A percentile compares a stretch with the other conserved stretches of the same genome.
phyloP scores from a whole-genome alignment of 2,888 invertebrate species.

The Agrochola litura region DNA sequence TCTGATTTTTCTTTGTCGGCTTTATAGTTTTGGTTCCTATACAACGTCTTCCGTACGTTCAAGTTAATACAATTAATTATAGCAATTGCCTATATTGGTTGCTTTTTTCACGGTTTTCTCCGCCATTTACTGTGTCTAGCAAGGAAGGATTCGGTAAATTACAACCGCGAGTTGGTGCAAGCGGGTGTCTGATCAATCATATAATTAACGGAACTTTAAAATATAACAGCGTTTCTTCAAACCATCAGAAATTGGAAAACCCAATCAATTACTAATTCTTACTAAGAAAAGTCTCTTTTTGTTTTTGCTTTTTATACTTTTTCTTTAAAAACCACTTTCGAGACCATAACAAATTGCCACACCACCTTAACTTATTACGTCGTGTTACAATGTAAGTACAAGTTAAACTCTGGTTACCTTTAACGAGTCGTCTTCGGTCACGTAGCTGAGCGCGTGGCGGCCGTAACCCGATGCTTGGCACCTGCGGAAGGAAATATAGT shows the following conservation, averaged over 20 bases:
- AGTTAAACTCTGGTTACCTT: slow-evolving; percentile 56
- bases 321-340: background rate
- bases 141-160: slow-evolving; percentile 42
- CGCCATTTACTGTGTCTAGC: slow-evolving; percentile 11
- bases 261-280: background rate
- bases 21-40: slow-evolving; percentile 10
- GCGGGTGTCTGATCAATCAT: background rate
- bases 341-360: background rate
- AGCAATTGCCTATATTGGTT: background rate
- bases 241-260: background rate
- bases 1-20: slow-evolving; percentile 9
- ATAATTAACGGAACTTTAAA: slow-evolving; percentile 17
- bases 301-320: background rate
- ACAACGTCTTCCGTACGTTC: slow-evolving; percentile 6
- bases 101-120: slow-evolving; percentile 23
- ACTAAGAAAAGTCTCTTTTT: too few species aligned
- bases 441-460: slow-evolving; percentile 46
- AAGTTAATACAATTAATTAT: slow-evolving; percentile 5
- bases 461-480: slow-evolving; percentile 52
- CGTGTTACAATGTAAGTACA: slow-evolving; percentile 31
- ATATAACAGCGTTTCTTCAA: slow-evolving; percentile 1
- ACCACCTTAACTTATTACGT: background rate
- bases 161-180: background rate
- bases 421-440: slow-evolving; percentile 53
- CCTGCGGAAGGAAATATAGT: slow-evolving; percentile 54